Evolutionary conservation across 2,797 vertebrate genomes (phyloP).

Genomic region (Carapus acus): DNA sequence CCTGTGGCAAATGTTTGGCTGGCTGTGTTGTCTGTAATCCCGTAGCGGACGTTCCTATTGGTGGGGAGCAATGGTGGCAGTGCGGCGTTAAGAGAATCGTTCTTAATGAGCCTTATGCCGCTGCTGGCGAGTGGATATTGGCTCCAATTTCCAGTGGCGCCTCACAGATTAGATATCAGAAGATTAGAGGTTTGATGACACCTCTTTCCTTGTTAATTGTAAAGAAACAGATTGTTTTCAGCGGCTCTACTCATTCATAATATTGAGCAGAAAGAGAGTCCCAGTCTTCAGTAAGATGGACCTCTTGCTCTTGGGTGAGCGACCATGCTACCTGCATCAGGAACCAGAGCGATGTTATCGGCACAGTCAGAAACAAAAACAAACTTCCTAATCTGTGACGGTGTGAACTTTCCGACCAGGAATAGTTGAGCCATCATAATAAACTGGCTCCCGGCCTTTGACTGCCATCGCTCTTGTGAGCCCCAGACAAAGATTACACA

Average conservation of each 20-base stretch:
- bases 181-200: conserved; percentile 11
- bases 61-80: conserved; percentile 19
- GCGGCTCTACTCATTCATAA: no score
- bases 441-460: not conserved
- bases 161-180: conserved; percentile 31
- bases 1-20: conserved; percentile 28
- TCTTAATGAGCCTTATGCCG: conserved; percentile 42
- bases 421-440: conserved; percentile 17
- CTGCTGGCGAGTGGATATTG: conserved; percentile 30
- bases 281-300: no score
- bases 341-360: conserved; percentile 33
- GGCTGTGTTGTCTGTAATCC: conserved; percentile 60
- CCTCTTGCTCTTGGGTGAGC: not conserved
- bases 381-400: conserved; percentile 6
- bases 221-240: no score
- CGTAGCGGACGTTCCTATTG: conserved; percentile 37
- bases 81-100: conserved; percentile 44
- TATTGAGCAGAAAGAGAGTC: no score
- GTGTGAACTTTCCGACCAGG: conserved; percentile 3
- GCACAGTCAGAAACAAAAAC: conserved; percentile 20
- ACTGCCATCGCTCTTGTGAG: not conserved
- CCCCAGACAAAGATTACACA: no score
- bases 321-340: conserved; percentile 11
- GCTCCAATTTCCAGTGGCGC: conserved; percentile 29
- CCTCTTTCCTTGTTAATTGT: no score